phyloP scores from a whole-genome alignment of 53 echinoderm and acorn worm genomes.

The Echinometra lucunter region DNA sequence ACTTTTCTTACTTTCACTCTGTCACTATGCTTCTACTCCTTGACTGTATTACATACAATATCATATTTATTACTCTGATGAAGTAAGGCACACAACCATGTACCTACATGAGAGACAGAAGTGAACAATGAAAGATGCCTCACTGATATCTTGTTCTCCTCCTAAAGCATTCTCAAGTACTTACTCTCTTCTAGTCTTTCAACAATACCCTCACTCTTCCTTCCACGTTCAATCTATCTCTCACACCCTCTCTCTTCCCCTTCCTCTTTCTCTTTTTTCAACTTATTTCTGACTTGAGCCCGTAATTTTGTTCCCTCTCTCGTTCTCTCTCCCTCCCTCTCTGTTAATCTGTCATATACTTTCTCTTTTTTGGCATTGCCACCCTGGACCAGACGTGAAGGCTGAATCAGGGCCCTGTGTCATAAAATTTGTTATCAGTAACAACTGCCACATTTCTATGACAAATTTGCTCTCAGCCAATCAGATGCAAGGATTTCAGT shows the following conservation, averaged over 20 bases:
- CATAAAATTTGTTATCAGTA: too few relatives aligned
- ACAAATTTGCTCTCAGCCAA: too few relatives aligned
- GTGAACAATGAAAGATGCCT: neutral
- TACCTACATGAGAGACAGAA: neutral
- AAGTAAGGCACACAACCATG: neutral
- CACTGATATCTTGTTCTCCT: neutral
- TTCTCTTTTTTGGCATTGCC: neutral
- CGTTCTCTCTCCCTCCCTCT: neutral
- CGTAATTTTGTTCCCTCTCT: neutral
- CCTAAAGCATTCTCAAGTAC: neutral
- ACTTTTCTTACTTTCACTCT: neutral
- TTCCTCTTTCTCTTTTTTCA: neutral
- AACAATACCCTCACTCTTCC: neutral
- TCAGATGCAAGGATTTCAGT: too few relatives aligned
- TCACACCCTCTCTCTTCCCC: neutral
- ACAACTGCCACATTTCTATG: too few relatives aligned
- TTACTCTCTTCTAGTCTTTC: neutral
- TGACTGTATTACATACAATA: neutral
- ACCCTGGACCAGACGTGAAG: too few relatives aligned
- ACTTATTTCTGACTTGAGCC: neutral
- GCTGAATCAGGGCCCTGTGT: too few relatives aligned
- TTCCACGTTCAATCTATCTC: neutral
- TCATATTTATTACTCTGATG: neutral
- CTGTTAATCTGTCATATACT: neutral
- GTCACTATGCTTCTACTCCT: neutral